A percentile compares a stretch with the other conserved stretches of the same genome.
Conservation (phyloP, 2,797 vertebrate species). For the Limnodromus scolopaceus region DNA sequence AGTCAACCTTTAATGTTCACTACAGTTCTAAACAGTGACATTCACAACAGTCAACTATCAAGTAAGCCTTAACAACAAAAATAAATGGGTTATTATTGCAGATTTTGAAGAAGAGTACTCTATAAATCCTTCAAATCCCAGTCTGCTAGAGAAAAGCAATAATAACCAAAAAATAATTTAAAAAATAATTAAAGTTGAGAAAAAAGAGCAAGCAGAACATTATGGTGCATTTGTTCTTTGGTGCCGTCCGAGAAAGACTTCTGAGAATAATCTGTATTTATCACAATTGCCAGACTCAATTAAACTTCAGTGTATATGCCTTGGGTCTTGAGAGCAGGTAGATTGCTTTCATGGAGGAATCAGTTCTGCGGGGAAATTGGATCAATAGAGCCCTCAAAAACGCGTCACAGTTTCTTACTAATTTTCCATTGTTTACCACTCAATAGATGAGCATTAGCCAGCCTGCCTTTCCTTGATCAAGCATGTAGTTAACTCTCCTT, state of each 20-base stretch:
- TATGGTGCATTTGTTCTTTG: background rate
- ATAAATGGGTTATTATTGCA: background rate
- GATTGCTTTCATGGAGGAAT: background rate
- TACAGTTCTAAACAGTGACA: background rate
- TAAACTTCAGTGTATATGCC: background rate
- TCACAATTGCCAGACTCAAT: background rate
- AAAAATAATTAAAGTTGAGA: no score
- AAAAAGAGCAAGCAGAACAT: background rate
- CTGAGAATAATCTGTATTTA: no score
- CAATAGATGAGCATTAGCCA: background rate
- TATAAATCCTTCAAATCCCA: background rate
- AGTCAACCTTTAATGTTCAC: background rate
- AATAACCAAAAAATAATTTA: background rate
- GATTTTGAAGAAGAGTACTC: background rate
- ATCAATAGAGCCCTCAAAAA: constrained; percentile 17
- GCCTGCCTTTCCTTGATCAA: background rate
- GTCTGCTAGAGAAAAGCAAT: background rate
- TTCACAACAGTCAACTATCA: background rate
- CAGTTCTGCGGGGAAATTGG: background rate
- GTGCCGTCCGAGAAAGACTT: background rate
- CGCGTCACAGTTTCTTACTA: background rate
- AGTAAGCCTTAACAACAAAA: background rate
- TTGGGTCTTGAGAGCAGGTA: background rate
- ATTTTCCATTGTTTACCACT: constrained; percentile 18
- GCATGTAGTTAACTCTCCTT: background rate